Base-by-base conservation (phyloP, 2,888 invertebrate genomes). In the Brachypalpus laphriformis region DNA sequence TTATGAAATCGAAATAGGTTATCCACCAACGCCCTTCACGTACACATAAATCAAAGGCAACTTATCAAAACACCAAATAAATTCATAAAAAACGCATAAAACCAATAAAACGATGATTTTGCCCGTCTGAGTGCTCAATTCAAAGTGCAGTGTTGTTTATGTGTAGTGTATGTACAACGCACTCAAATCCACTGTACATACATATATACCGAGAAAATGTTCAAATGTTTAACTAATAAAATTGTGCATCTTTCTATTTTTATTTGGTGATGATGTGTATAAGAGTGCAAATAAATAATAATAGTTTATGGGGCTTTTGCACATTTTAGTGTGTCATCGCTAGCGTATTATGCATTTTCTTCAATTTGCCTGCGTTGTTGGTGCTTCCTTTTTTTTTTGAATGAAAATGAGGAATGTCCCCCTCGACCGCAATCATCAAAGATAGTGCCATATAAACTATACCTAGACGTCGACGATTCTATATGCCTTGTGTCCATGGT, bases 281-380 rank as follows among this genome's bases (percentile, higher is more conserved):
- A 78, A 51, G 70, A 83, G 63, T 63, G 74, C 83, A 45, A 78
- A 83, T 83, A 83, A 83, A 83, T 83, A 74, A 74, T 51, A 57
- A 56, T 40, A 66, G 40, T 83, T 83, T 78, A 83, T 83, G 63
- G 28, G 16, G 66, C 31, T 63, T 78, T 80, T 78, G 68, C 65
- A 57, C 57, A 75, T 68, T 83, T 74, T 47, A 77, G 66, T 75
- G 54, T 74, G 83, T 82, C 82, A 78, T 72, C 54, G 47, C 59
- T 28, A 20, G 16, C 22, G 59, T 45, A 61, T 74, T 66, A 65
- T 70, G 68, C 51, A 66, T 65, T 59, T 77, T 82, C 70, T 66
- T 77, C 47, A 75, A 71, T 70, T 70, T 82, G 34, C 42, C 20
- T 59, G 47, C 25, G 42, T 37, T 28, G 18, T 22, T 57, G 31